Percentiles rank a stretch among this genome's conserved stretches.
Conservation (phyloP, 2,113 vertebrate genomes). For the Ivindomyrus marchei region DNA sequence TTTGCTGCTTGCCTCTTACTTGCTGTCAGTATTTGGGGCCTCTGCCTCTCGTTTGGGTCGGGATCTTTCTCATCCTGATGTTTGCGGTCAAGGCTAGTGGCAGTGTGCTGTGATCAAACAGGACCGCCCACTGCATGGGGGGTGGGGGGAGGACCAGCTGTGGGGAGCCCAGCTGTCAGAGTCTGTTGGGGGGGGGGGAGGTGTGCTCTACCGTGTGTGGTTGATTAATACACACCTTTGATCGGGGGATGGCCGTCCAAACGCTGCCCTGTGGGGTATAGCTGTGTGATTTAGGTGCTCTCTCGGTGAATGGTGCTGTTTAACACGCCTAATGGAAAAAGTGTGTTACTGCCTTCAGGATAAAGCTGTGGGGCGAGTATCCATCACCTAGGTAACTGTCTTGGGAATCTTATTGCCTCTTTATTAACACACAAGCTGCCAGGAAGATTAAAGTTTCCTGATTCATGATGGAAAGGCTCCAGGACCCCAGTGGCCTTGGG, state of each 20-base stretch:
- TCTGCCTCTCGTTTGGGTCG: background rate
- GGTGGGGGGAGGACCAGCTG: background rate
- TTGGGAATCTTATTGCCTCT: constrained; percentile 21
- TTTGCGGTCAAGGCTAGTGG: background rate
- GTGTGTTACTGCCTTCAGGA: background rate
- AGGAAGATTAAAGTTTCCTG: constrained; percentile 16
- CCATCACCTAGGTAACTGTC: background rate
- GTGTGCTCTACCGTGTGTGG: constrained; percentile 4
- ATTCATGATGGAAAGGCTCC: constrained; percentile 4
- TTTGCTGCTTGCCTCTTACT: background rate
- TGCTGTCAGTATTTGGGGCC: background rate
- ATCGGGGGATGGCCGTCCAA: background rate
- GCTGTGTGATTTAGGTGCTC: background rate
- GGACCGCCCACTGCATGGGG: background rate
- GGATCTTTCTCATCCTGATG: background rate
- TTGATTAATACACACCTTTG: constrained; percentile 14
- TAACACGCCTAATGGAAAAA: background rate
- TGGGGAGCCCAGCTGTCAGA: constrained; percentile 25
- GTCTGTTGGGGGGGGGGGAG: background rate
- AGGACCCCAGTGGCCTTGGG: constrained; percentile 23
- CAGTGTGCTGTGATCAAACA: background rate
- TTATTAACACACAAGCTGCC: constrained; percentile 14
- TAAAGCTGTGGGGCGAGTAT: background rate
- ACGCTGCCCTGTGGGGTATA: background rate
- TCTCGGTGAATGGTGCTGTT: background rate